A percentile compares a stretch with the other conserved stretches of the same genome.
Evolutionary conservation across 1,140 invertebrate genomes (phyloP).

Genomic region (Cyclina sinensis): DNA sequence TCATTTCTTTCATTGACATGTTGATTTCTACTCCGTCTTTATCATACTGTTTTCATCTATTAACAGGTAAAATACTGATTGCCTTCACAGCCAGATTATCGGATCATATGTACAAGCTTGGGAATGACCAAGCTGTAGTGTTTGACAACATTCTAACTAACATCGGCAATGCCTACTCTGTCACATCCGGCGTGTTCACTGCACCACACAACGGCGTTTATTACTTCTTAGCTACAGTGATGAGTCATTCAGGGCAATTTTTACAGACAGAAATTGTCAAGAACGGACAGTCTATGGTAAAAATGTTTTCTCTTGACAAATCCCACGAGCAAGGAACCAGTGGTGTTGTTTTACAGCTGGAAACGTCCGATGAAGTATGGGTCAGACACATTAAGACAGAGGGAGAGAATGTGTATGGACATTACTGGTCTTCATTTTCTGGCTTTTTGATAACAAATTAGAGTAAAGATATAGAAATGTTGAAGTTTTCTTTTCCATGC

Average conservation of each 20-base stretch:
- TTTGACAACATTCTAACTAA: neutral
- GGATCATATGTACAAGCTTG: neutral
- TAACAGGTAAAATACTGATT: neutral
- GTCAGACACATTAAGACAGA: neutral
- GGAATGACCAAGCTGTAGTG: neutral
- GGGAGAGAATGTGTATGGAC: conserved; percentile 12
- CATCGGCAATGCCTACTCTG: neutral
- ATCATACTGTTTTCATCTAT: neutral
- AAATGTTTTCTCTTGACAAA: conserved; percentile 31
- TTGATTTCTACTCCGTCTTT: too few species aligned
- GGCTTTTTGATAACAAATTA: conserved; percentile 31
- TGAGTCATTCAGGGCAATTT: conserved; percentile 19
- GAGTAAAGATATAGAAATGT: too few species aligned
- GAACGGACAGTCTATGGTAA: conserved; percentile 1
- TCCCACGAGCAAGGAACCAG: conserved; percentile 19
- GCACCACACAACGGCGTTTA: conserved; percentile 35
- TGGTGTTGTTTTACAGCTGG: conserved; percentile 15
- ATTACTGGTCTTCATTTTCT: conserved; percentile 17
- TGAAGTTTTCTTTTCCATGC: too few species aligned
- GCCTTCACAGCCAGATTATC: conserved; percentile 13
- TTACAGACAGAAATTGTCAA: conserved; percentile 9
- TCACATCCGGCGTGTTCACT: conserved; percentile 16
- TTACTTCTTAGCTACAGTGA: conserved; percentile 32
- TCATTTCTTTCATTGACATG: too few species aligned
- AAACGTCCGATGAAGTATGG: conserved; percentile 26